Evolutionary conservation across 1,140 invertebrate genomes (phyloP).

Genomic region (Lamellibrachia luymesi): DNA sequence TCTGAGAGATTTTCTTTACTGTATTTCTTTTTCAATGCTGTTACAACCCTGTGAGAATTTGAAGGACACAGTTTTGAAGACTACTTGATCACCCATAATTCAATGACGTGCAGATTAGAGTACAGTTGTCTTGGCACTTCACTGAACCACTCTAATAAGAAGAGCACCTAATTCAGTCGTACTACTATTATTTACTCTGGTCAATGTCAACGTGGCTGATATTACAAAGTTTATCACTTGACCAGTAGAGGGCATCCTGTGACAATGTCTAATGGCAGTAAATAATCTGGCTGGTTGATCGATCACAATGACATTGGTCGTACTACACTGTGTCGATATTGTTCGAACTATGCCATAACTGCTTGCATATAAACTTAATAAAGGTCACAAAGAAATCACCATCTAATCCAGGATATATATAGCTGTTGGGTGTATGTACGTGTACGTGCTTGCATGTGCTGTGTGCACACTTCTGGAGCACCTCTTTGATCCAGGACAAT

Average conservation of each 20-base stretch:
- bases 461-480: not conserved
- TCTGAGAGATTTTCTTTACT: no score
- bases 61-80: no score
- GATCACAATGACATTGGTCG: not conserved
- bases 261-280: not conserved
- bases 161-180: not conserved
- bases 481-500: not conserved
- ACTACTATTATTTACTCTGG: constrained; percentile 1
- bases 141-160: not conserved
- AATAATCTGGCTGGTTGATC: not conserved
- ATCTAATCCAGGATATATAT: not conserved
- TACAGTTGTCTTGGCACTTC: not conserved
- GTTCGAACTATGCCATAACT: not conserved
- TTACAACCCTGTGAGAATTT: no score
- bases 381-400: not conserved
- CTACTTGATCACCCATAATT: not conserved
- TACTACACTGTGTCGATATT: not conserved
- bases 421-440: not conserved
- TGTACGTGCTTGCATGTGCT: not conserved
- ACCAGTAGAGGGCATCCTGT: not conserved
- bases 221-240: not conserved
- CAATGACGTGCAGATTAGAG: not conserved
- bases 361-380: not conserved
- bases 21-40: no score
- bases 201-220: not conserved